Evolutionary conservation across 2,888 invertebrate species (phyloP), one percentile per base, ranked within the genome.

Genomic region (Microctonus hyperodae): DNA sequence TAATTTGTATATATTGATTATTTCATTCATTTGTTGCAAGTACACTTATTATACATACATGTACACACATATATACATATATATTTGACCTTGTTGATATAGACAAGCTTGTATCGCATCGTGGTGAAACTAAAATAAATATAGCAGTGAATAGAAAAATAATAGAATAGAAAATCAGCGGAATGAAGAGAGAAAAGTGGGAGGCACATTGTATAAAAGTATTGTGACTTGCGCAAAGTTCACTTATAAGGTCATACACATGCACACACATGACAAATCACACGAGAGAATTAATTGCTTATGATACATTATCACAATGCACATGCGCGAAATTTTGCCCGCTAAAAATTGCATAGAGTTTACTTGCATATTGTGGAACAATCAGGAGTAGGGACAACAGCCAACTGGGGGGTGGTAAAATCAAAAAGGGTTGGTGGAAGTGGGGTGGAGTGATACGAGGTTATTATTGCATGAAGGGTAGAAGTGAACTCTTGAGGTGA

Each of bases 61-160:
- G 37, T 6, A 37, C 37, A 35, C 35, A 6, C 11, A 35, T 11
- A 37, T 13, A 6, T 37, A n/a, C 6, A 37, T n/a, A 37, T n/a
- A 61, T 33, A 33, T 61, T 50, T 51, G 56, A 63, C 62, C 67
- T 63, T 62, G 62, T 35, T 13, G 50, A 28, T 51, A 28, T 51
- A 31, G 50, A 50, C 50, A 58, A 50, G 40, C 31, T 50, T 55
- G 22, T 50, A 67, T 51, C 44, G 51, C 33, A 51, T 22, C 22
- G 20, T 40, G 13, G 48, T 57, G 16, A 2, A 44, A 37, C 37
- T n/a, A 25, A 50, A 56, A 57, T 55, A 44, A 35, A 57, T 28
- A 50, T 57, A 61, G 7, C 25, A 16, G 28, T 6, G 44, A 44
- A 44, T 44, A 16, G 16, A 6, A 44, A 44, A 44, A 16, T 1